phyloP scores from a whole-genome alignment of 1,140 invertebrate genomes.

The Harlomillsia oculata region DNA sequence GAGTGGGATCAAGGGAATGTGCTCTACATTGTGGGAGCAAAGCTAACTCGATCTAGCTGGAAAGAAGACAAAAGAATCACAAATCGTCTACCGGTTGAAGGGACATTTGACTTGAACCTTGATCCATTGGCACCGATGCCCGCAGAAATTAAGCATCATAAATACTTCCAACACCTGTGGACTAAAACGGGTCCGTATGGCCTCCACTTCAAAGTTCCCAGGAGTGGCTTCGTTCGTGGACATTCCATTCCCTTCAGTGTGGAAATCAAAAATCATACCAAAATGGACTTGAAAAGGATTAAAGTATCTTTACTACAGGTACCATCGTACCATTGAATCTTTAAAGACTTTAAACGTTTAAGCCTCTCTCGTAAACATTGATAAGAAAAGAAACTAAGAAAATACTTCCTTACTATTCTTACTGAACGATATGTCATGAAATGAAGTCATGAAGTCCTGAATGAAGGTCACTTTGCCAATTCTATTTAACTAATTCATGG shows the following conservation, averaged over 20 bases:
- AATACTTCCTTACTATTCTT: too few relatives aligned
- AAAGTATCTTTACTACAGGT: constrained; percentile 17
- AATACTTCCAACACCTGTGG: constrained; percentile 19
- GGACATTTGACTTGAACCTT: constrained; percentile 14
- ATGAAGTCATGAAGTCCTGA: too few relatives aligned
- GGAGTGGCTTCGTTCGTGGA: constrained; percentile 16
- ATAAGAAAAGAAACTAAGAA: too few relatives aligned
- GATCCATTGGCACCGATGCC: constrained; percentile 2
- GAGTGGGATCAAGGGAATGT: constrained; percentile 20
- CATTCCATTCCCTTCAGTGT: constrained; percentile 17
- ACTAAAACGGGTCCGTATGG: constrained; percentile 21
- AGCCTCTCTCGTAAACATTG: too few relatives aligned
- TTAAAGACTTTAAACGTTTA: neutral
- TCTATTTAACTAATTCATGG: too few relatives aligned
- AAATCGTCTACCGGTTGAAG: constrained; percentile 10
- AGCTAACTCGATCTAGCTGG: constrained; percentile 19
- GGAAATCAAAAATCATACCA: constrained; percentile 18
- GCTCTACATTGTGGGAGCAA: constrained; percentile 20
- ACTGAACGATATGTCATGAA: too few relatives aligned
- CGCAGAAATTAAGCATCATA: constrained; percentile 15
- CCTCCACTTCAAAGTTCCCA: constrained; percentile 8
- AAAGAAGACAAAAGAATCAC: constrained; percentile 17
- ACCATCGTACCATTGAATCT: neutral
- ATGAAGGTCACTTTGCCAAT: too few relatives aligned
- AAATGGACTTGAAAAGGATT: constrained; percentile 18